Evolutionary conservation across 2,797 vertebrate genomes (phyloP).

Genomic region (Melanotaenia parkinsoni): DNA sequence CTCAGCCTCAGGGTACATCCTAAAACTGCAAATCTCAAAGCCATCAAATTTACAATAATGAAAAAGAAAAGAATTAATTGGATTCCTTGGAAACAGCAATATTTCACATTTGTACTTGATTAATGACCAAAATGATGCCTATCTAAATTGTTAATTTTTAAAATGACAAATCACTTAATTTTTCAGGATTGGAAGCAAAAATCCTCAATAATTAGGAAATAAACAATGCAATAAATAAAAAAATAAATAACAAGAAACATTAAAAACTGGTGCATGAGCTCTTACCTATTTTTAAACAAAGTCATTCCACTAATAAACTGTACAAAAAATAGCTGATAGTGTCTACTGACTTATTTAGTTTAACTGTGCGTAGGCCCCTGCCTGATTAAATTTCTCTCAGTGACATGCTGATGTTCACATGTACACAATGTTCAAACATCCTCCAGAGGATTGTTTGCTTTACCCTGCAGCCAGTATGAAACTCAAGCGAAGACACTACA

Average conservation of each 20-base stretch:
- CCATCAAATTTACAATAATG: not conserved
- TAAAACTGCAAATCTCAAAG: not conserved
- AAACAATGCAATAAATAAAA: not conserved
- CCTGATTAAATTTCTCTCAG: conserved; percentile 36
- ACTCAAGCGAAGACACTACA: conserved; percentile 17
- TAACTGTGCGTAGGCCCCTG: conserved; percentile 6
- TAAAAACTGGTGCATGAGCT: too few species aligned
- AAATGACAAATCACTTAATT: conserved; percentile 1
- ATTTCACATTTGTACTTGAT: not conserved
- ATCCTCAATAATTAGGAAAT: conserved; percentile 19
- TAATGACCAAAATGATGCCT: not conserved
- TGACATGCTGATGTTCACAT: conserved; percentile 42
- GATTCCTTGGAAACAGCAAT: not conserved
- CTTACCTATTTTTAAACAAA: too few species aligned
- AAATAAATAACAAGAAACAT: too few species aligned
- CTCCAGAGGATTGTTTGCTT: conserved; percentile 29
- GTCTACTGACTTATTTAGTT: too few species aligned
- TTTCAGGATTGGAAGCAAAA: conserved; percentile 5
- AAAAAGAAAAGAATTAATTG: conserved; percentile 1
- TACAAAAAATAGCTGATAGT: too few species aligned
- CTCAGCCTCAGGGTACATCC: not conserved
- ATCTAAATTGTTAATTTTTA: conserved; percentile 9
- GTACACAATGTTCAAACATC: conserved; percentile 29
- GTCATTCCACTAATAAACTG: too few species aligned
- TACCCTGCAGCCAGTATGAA: conserved; percentile 28